Base-by-base conservation (phyloP, 1,140 invertebrate species). In the Thrips palmi region DNA sequence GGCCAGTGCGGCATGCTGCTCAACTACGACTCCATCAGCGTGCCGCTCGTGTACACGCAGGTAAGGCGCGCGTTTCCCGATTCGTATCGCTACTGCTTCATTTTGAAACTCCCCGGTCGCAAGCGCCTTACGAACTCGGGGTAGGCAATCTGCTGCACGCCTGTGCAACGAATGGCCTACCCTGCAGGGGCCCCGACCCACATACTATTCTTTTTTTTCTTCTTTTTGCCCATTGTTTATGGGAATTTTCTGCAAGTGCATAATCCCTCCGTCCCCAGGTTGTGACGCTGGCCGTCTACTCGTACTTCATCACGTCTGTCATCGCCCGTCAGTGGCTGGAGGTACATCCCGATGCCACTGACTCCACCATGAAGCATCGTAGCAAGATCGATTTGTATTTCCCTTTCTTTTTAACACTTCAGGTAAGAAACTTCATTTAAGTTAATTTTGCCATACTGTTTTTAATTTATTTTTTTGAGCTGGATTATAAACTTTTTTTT, bases 31-130 rank as follows among this genome's bases (percentile, higher is more conserved):
- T 85, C 79, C 37, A 87, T 93, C 45, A 88, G 83, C 49, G 77
- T 94, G 18, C 88, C 88, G 0, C 60, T 94, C 32, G 87, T 93
- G 10, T 94, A 94, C 50, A 93, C 87, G 2, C 86, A 94, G 69
- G 77, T 78, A 50, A 45, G 43, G 35, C 15, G 18, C 2, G 37
- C 17, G 27, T 37, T 40, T n/a, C n/a, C n/a, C n/a, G n/a, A n/a
- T n/a, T n/a, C n/a, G 7, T 27, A 8, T 27, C 24, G 7, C n/a
- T 27, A n/a, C 24, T 27, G n/a, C 24, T 27, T 27, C 7, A 27
- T 8, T 27, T 8, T 8, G 15, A 33, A 17, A 12, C 15, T 8
- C 7, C 7, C 15, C 15, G 8, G 14, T 7, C n/a, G n/a, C n/a
- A n/a, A n/a, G n/a, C n/a, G n/a, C n/a, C n/a, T n/a, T n/a, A n/a